Evolutionary conservation across 1,140 invertebrate genomes (phyloP), one percentile per base, ranked within the genome.

Genomic region (Zaprionus lachaisei): DNA sequence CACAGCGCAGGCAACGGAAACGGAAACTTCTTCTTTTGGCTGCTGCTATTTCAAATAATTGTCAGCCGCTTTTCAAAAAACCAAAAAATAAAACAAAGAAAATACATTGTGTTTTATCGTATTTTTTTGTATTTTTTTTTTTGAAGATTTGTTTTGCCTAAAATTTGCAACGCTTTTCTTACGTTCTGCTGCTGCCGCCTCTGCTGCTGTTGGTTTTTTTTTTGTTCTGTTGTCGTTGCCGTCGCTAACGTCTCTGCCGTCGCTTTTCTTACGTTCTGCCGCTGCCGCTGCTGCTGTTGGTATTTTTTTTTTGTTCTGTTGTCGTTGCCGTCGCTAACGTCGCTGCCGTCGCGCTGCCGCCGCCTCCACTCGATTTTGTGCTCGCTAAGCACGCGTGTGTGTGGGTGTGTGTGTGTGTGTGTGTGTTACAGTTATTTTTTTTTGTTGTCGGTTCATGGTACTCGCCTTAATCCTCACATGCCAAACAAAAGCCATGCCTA

Each of bases 351-450:
- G 63, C 62, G 68, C 63, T 62, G 72, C 41, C 24, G 64, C 61
- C 56, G 34, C 62, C 44, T 22, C 34, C 63, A 63, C 58, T 71
- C 58, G 41, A 70, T 87, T 89, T 83, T 77, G 55, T 74, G 56
- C 51, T 68, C 72, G 62, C 68, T 77, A 71, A 63, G 76, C 71
- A 80, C 63, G 63, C 51, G 57, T 20, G 67, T 60, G 24, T 57
- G 61, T 26, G 64, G 55, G 70, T 72, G 63, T 72, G 62, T 57
- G 61, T 26, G 64, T 60, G 70, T 72, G 63, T 72, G 62, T 54
- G 83, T 79, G 74, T 81, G 75, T 71, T 67, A 75, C 38, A 68
- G 51, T 71, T 66, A 17, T 79, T 76, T 81, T 78, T 72, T 78
- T 79, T 77, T 66, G 66, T 79, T 73, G 79, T 87, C 82, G 61